Evolutionary conservation across 2,888 invertebrate genomes (phyloP), one percentile per base, ranked within the genome.

Genomic region (Nephrocerus scutellatus): DNA sequence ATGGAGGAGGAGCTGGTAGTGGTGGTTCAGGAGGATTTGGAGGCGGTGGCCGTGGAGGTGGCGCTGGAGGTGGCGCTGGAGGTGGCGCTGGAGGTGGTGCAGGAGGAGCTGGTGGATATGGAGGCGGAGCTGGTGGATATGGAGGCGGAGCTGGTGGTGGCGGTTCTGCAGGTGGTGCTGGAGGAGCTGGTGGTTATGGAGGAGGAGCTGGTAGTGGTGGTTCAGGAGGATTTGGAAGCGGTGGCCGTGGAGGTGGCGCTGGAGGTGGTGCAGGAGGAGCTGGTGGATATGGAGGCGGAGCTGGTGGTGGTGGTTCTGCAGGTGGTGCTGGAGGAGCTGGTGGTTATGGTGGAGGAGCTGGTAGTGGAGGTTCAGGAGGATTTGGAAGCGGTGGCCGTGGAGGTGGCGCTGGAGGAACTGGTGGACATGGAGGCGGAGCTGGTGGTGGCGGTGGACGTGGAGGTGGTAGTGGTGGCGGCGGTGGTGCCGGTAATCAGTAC

Each of bases 401-500:
- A 15, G 21, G 19, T 30, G 7, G 7, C 14, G 7, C 12, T 7
- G 7, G 12, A 12, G 26, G 26, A n/a, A 14, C 26, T 25, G 26
- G 22, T 9, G 22, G 26, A 12, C 12, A 14, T 7, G 7, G 12
- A 9, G 33, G 24, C 18, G 16, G 33, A 10, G 15, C 24, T 15
- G 33, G 33, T 10, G 35, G 26, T 26, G 35, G 35, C 28, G n/a
- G 12, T 25, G n/a, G n/a, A n/a, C n/a, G n/a, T n/a, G n/a, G n/a
- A n/a, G n/a, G n/a, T n/a, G n/a, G 8, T 9, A 9, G 7, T 30
- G 46, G 48, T 16, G 57, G 53, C 6, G 57, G 55, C n/a, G 45
- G 53, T 41, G 59, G 43, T 46, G 54, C 52, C 30, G 60, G 61
- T 8, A 35, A 50, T 9, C 53, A 54, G 29, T 56, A 50, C 38